These are phyloP conservation scores for Cinclus cinclus DNA, from an alignment of 2,113 vertebrate species.

Conservation along the genomic window DNA sequence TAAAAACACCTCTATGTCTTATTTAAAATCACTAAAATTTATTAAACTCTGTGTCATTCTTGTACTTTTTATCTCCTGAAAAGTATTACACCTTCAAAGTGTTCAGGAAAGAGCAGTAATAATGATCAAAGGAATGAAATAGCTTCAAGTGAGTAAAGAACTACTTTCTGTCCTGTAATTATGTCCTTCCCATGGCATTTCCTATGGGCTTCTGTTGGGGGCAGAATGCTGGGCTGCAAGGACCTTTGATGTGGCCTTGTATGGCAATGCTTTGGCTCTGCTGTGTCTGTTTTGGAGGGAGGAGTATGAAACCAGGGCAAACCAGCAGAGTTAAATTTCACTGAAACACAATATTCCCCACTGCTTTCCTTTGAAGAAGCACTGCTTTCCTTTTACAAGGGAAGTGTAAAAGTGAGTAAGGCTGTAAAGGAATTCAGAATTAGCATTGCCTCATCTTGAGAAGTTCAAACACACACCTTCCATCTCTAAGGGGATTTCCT, in stretches of 20 bases:
- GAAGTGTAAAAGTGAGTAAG: neutral
- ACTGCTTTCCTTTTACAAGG: neutral
- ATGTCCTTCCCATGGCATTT: neutral
- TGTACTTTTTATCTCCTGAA: neutral
- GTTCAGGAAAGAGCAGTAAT: neutral
- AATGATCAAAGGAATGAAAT: neutral
- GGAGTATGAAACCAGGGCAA: neutral
- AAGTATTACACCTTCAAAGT: neutral
- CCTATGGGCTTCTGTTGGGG: neutral
- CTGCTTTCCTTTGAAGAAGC: slow-evolving; percentile 10
- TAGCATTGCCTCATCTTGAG: neutral
- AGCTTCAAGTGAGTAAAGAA: neutral
- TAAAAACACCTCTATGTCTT: neutral
- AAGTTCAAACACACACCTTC: neutral
- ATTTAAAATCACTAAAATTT: neutral
- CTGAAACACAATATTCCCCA: neutral
- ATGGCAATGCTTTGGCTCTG: neutral
- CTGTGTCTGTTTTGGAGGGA: neutral
- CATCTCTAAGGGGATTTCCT: slow-evolving; percentile 1
- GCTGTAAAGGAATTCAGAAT: neutral
- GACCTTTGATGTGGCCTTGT: slow-evolving; percentile 5
- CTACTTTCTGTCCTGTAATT: neutral
- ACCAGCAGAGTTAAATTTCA: neutral
- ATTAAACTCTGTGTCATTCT: neutral
- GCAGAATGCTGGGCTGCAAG: neutral